Base-by-base conservation (phyloP, 2,888 invertebrate genomes). In the Hypomecis atomaria region DNA sequence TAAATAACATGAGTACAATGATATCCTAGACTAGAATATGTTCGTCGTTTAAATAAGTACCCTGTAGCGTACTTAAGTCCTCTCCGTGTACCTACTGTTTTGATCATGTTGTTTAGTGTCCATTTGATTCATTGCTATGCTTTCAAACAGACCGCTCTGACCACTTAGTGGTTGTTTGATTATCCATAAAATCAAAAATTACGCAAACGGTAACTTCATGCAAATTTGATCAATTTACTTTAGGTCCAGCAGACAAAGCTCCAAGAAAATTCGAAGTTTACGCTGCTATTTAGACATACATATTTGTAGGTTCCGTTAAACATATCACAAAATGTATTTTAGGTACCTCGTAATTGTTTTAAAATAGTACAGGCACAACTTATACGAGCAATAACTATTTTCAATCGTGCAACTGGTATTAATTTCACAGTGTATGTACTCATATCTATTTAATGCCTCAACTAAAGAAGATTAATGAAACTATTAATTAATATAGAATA, bases 121-220 rank as follows among this genome's bases (percentile, higher is more conserved):
- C 70, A 74, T 77, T 73, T 70, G 59, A 66, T 71, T 74, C 69
- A 72, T 72, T 71, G 65, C 70, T 72, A 40, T 33, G 40, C 70
- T 69, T 59, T 68, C 68, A 72, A 76, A 66, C 63, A 75, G 65
- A 70, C 66, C 71, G 73, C 71, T 23, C 23, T 37, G 67, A 62
- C 72, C 75, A 74, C 68, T 78, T 72, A 54, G 55, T 64, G 74
- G 77, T 56, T 36, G 69, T 75, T 75, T 82, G 71, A 86, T 85
- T 77, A 78, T 76, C 84, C 83, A 84, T 87, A 87, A 86, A 85
- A 87, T 84, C 82, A 63, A 55, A 85, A 87, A 87, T 86, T 79
- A 83, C 82, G 72, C 72, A 78, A 82, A 83, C 77, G 82, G 82
- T 78, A 82, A 84, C 79, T 84, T 83, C 84, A 85, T 85, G 82